Evolutionary conservation across 2,113 vertebrate genomes (phyloP).

Genomic region (Strix aluco): DNA sequence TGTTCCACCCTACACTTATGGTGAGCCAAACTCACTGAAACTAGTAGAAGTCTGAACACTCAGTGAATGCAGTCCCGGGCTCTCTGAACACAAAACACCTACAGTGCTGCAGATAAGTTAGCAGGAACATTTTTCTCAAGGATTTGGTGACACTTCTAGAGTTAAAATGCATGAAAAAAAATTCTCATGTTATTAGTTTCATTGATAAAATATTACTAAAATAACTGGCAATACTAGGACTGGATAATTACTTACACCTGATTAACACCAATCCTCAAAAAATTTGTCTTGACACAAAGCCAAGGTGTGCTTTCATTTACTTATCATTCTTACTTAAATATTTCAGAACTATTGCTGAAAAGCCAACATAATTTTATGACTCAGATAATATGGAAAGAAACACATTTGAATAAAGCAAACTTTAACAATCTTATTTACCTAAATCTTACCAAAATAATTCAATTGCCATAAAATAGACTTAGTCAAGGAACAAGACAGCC

Average conservation of each 20-base stretch:
- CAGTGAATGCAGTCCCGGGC: not conserved
- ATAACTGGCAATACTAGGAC: not conserved
- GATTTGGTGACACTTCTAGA: not conserved
- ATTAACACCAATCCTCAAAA: not conserved
- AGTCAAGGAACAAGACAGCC: constrained; percentile 41
- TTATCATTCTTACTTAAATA: not conserved
- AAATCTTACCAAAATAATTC: constrained; percentile 44
- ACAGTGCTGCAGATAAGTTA: not conserved
- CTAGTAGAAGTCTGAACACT: not conserved
- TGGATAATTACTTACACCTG: not conserved
- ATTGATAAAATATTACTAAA: not conserved
- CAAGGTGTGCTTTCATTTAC: not conserved
- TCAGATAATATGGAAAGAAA: not conserved
- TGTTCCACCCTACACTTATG: not conserved
- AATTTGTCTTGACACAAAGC: not conserved
- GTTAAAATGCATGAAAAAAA: not conserved
- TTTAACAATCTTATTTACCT: constrained; percentile 24
- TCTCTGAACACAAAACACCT: not conserved
- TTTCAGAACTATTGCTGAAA: constrained; percentile 11
- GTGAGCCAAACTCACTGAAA: not conserved
- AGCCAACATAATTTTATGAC: not conserved
- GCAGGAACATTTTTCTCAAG: not conserved
- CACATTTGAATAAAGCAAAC: constrained; percentile 8
- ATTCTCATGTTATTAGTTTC: not conserved
- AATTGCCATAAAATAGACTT: constrained; percentile 42